Evolutionary conservation across 2,797 vertebrate species (phyloP).

Genomic region (Tragopan temminckii): DNA sequence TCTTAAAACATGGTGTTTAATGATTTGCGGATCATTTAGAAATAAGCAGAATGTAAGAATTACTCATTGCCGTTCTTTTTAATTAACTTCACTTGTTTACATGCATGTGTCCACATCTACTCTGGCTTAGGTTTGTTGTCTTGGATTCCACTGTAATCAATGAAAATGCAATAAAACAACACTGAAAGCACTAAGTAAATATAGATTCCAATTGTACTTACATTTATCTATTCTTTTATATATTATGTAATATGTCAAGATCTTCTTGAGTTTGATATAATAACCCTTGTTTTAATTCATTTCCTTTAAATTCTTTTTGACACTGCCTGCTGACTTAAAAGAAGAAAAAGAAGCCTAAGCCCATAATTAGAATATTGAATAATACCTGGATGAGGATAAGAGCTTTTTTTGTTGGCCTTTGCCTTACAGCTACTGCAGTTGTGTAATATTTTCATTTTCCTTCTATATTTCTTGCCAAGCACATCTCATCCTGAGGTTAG

Average conservation of each 20-base stretch:
- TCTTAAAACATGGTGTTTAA: not conserved
- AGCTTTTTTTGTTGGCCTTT: not conserved
- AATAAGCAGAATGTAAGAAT: not conserved
- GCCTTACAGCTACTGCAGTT: not conserved
- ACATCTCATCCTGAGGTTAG: not conserved
- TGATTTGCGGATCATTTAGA: not conserved
- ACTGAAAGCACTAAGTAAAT: not conserved
- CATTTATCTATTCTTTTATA: not conserved
- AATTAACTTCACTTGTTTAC: not conserved
- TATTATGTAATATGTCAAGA: not conserved
- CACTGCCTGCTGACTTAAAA: not conserved
- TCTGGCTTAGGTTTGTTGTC: not conserved
- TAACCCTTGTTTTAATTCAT: not conserved
- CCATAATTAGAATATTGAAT: not conserved
- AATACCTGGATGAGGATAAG: not conserved
- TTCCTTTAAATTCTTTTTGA: not conserved
- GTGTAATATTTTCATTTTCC: not conserved
- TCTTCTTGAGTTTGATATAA: not conserved
- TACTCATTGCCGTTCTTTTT: not conserved
- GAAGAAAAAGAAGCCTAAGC: not conserved
- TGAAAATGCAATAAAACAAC: not conserved
- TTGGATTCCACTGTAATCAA: not conserved
- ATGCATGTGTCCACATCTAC: not conserved
- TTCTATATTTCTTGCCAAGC: not conserved
- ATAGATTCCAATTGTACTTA: not conserved